Percentiles rank a stretch among this genome's conserved stretches.
Evolutionary conservation across 2,113 vertebrate species (phyloP).

Genomic region (Stigmatopora argus): DNA sequence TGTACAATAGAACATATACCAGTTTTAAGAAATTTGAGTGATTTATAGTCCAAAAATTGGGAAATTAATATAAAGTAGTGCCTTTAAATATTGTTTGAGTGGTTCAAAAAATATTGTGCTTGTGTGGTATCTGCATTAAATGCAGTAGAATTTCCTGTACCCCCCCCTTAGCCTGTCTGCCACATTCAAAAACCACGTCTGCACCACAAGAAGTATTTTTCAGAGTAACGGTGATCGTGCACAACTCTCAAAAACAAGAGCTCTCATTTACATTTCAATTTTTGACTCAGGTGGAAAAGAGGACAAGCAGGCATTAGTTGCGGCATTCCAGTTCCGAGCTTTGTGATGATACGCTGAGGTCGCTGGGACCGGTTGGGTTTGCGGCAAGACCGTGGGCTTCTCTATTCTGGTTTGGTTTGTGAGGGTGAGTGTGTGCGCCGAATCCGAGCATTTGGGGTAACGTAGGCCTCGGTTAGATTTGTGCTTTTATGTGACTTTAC

Average conservation of each 20-base stretch:
- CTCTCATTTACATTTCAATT: constrained; percentile 11
- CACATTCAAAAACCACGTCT: constrained; percentile 63
- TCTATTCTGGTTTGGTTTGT: constrained; percentile 58
- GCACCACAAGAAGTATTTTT: constrained; percentile 59
- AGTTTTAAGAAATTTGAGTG: no score
- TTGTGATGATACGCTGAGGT: constrained; percentile 47
- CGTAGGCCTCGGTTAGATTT: constrained; percentile 63
- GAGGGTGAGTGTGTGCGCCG: constrained; percentile 27
- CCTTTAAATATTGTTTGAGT: constrained; percentile 2
- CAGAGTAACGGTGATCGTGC: constrained; percentile 9
- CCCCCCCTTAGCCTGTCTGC: constrained; percentile 50
- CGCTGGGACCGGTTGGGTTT: constrained; percentile 51
- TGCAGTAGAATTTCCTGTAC: constrained; percentile 57
- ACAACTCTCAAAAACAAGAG: constrained; percentile 30
- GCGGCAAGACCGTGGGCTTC: constrained; percentile 54
- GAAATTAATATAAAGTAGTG: not conserved
- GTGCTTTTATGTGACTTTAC: constrained; percentile 62
- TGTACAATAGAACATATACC: no score
- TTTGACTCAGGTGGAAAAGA: not conserved
- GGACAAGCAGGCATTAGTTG: not conserved
- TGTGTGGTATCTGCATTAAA: constrained; percentile 33
- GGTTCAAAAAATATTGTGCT: constrained; percentile 13
- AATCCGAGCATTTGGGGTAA: constrained; percentile 61
- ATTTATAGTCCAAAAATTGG: no score
- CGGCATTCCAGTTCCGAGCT: constrained; percentile 39